Conservation (phyloP, 2,888 invertebrate genomes). For the Nephrocerus scutellatus region DNA sequence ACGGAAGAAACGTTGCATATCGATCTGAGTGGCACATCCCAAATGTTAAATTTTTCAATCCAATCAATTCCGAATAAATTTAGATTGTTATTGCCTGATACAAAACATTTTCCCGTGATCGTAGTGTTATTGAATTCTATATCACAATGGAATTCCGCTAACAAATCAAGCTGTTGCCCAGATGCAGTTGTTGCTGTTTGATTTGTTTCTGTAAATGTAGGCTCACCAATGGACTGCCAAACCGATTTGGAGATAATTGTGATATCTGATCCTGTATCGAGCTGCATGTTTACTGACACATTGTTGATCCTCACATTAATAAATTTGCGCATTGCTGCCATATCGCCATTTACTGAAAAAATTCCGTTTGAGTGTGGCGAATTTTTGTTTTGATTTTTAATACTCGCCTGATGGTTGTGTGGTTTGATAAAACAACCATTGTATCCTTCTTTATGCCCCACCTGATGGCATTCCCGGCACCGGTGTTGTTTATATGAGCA, state of each 20-base stretch:
- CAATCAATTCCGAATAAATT: conserved; percentile 17
- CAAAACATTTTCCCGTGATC: conserved; percentile 11
- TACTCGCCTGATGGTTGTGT: no score
- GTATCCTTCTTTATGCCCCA: no score
- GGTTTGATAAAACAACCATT: no score
- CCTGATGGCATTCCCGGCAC: no score
- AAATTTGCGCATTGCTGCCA: no score
- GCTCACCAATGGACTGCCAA: conserved; percentile 13
- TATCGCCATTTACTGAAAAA: no score
- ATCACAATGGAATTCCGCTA: no score
- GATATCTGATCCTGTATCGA: conserved; percentile 18
- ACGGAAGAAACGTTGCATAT: conserved; percentile 5
- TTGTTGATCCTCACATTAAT: conserved; percentile 3
- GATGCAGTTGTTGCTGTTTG: conserved; percentile 5
- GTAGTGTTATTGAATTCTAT: no score
- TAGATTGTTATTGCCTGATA: conserved; percentile 9
- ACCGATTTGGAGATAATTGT: conserved; percentile 14
- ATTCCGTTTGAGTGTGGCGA: no score
- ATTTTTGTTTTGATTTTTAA: no score
- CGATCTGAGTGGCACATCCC: conserved; percentile 11
- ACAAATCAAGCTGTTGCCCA: no score
- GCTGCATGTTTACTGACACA: conserved; percentile 6
- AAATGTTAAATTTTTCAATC: conserved; percentile 15
- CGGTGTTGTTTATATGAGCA: no score
- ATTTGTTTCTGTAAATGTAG: conserved; percentile 4